phyloP scores from a whole-genome alignment of 2,797 vertebrate genomes.

The Chelidonichthys spinosus region DNA sequence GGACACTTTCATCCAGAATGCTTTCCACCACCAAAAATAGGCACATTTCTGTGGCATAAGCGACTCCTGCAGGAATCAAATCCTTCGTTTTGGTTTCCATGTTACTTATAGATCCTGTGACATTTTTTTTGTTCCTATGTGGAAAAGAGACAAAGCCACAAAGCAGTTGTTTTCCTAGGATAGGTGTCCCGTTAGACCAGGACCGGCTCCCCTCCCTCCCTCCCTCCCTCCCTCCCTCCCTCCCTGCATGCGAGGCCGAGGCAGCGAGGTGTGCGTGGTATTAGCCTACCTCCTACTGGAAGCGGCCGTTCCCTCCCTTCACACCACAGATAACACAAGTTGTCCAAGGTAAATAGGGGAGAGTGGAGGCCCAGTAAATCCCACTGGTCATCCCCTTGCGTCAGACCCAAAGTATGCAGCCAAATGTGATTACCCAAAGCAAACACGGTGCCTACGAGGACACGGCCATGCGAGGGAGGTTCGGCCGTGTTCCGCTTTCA shows the following conservation, averaged over 20 bases:
- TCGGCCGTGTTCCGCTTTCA: conserved; percentile 26
- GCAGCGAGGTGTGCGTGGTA: conserved; percentile 70
- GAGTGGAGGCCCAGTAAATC: conserved; percentile 71
- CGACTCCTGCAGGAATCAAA: conserved; percentile 46
- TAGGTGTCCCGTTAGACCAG: conserved; percentile 55
- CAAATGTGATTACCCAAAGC: conserved; percentile 80
- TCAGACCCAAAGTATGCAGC: conserved; percentile 75
- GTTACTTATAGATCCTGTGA: neutral
- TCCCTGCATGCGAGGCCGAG: conserved; percentile 18
- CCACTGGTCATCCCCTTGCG: conserved; percentile 71
- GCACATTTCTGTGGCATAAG: conserved; percentile 53
- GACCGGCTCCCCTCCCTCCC: conserved; percentile 32
- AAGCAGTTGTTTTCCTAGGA: conserved; percentile 5
- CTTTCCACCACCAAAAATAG: conserved; percentile 56
- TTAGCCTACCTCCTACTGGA: conserved; percentile 83
- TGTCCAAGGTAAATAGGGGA: conserved; percentile 76
- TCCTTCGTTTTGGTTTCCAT: neutral
- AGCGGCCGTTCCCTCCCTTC: conserved; percentile 58
- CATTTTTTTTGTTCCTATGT: neutral
- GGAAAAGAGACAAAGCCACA: conserved; percentile 1
- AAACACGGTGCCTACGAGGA: conserved; percentile 74
- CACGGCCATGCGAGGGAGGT: conserved; percentile 57
- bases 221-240: too few relatives aligned
- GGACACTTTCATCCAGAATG: conserved; percentile 39
- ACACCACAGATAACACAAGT: conserved; percentile 72